Evolutionary conservation across 2,113 vertebrate genomes (phyloP).

Genomic region (Petaurus breviceps): DNA sequence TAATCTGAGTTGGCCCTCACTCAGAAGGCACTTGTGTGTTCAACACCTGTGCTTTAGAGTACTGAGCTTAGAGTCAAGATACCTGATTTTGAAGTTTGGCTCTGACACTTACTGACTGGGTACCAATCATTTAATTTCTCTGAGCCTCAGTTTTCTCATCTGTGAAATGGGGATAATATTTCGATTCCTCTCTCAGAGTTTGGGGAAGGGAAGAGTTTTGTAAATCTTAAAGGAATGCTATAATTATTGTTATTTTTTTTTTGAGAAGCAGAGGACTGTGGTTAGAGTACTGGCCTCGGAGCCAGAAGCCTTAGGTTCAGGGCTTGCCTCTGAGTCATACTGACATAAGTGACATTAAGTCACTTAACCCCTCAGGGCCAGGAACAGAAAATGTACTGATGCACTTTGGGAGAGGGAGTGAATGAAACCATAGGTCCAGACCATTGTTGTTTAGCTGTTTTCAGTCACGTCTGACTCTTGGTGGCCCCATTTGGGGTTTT

Average conservation of each 20-base stretch:
- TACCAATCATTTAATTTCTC: background rate
- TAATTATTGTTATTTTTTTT: background rate
- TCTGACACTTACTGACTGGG: background rate
- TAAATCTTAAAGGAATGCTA: background rate
- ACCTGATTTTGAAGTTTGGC: background rate
- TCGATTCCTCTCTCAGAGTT: background rate
- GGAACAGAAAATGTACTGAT: background rate
- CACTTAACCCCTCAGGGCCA: background rate
- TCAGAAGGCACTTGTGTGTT: background rate
- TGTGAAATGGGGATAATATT: background rate
- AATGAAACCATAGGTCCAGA: background rate
- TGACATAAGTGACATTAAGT: background rate
- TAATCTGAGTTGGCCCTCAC: background rate
- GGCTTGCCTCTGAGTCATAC: background rate
- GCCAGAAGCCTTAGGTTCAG: background rate
- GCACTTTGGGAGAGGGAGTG: background rate
- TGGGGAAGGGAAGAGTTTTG: background rate
- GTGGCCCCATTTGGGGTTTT: background rate
- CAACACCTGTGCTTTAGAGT: background rate
- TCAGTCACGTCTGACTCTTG: background rate
- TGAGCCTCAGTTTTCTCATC: background rate
- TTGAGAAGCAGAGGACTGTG: background rate
- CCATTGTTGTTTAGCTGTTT: background rate
- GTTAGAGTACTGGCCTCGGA: background rate
- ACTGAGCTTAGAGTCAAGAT: background rate